Conservation (phyloP, 2,113 vertebrate genomes). For the Xiphias gladius region DNA sequence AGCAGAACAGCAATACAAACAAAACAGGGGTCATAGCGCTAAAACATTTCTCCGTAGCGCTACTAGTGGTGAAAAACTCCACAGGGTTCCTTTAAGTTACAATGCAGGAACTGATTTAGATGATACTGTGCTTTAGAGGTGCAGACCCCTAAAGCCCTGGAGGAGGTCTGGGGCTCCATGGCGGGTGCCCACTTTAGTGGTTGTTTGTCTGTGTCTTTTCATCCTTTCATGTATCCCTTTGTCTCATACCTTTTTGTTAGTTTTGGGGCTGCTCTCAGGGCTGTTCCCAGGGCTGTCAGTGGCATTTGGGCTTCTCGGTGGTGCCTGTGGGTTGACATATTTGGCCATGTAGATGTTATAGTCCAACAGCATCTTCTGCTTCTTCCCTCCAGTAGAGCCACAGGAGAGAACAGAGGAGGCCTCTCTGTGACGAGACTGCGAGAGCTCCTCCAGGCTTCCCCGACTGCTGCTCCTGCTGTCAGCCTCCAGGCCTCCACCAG, state of each 20-base stretch:
- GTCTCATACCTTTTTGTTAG: constrained; percentile 89
- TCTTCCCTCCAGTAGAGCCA: constrained; percentile 69
- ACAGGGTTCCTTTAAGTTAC: too few species aligned
- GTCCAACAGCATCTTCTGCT: constrained; percentile 93
- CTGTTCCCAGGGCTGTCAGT: constrained; percentile 87
- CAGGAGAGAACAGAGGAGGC: constrained; percentile 46
- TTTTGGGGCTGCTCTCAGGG: constrained; percentile 92
- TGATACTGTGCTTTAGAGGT: too few species aligned
- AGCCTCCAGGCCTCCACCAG: constrained; percentile 82
- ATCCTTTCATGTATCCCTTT: neutral
- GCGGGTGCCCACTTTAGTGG: neutral
- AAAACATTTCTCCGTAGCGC: too few species aligned
- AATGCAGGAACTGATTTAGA: too few species aligned
- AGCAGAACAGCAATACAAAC: too few species aligned
- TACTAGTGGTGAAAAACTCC: too few species aligned
- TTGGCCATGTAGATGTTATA: constrained; percentile 96
- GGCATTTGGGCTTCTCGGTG: constrained; percentile 82
- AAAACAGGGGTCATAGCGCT: too few species aligned
- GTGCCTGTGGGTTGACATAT: constrained; percentile 87
- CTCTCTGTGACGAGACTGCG: constrained; percentile 89
- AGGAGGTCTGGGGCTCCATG: neutral
- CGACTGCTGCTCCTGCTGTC: constrained; percentile 95
- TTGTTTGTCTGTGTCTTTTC: neutral
- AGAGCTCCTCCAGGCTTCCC: constrained; percentile 90
- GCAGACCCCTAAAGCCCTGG: too few species aligned